These are phyloP conservation scores for Crematogaster levior DNA, from an alignment of 2,888 invertebrate species.

Conservation along the genomic window DNA sequence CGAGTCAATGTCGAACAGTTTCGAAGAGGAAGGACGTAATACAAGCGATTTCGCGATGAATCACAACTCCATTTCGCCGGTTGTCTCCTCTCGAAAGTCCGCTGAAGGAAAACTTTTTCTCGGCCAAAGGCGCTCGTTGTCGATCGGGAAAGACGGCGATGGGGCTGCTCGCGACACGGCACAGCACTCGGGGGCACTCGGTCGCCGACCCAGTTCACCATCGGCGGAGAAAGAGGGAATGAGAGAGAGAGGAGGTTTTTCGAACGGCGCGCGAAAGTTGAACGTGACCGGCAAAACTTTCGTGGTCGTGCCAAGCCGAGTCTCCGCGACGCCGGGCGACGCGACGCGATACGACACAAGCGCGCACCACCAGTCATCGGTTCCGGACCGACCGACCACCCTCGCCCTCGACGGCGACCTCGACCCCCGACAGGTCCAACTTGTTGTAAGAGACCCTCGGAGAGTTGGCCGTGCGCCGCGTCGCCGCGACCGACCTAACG, in stretches of 20 bases:
- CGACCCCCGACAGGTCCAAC: constrained; percentile 60
- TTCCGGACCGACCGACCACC: constrained; percentile 30
- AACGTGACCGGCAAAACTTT: constrained; percentile 81
- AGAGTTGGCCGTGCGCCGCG: constrained; percentile 56
- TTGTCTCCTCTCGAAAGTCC: constrained; percentile 15
- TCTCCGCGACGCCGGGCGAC: constrained; percentile 37
- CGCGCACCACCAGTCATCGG: constrained; percentile 37
- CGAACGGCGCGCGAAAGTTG: constrained; percentile 80
- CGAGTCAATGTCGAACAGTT: not conserved
- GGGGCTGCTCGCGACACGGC: constrained; percentile 48
- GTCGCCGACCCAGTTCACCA: constrained; percentile 77
- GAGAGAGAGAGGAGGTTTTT: constrained; percentile 66
- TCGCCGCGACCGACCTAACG: constrained; percentile 41
- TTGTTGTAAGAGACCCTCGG: constrained; percentile 63
- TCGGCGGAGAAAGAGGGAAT: constrained; percentile 46
- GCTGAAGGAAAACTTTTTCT: constrained; percentile 41
- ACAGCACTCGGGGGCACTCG: constrained; percentile 60
- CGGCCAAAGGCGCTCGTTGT: constrained; percentile 45
- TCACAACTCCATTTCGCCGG: not conserved
- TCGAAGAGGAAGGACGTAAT: not conserved
- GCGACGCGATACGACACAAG: constrained; percentile 31
- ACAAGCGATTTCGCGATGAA: not conserved
- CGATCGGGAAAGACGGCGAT: constrained; percentile 30
- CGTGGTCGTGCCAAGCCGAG: constrained; percentile 73
- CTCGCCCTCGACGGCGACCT: constrained; percentile 56